Evolutionary conservation across 2,888 invertebrate species (phyloP).

Genomic region (Matsumyia berberina): DNA sequence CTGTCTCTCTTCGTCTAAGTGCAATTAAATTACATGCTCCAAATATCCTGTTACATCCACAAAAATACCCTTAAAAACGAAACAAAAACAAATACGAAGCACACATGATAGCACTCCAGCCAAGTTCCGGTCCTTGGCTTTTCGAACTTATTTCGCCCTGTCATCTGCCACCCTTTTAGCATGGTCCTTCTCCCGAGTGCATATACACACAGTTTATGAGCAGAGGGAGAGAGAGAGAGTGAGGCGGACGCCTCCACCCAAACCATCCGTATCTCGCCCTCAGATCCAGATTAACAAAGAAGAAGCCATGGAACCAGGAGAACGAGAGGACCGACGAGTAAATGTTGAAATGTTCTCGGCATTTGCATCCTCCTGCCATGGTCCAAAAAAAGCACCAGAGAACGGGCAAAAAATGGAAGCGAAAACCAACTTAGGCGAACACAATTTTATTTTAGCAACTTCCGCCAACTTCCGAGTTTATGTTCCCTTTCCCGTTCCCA

Average conservation of each 20-base stretch:
- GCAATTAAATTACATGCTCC: constrained; percentile 76
- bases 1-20: constrained; percentile 41
- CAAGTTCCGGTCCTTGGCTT: constrained; percentile 76
- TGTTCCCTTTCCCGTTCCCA: too few species aligned
- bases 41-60: constrained; percentile 74
- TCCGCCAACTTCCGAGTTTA: constrained; percentile 73
- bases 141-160: constrained; percentile 64
- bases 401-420: constrained; percentile 68
- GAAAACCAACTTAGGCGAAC: constrained; percentile 75
- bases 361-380: constrained; percentile 31
- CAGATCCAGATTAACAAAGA: constrained; percentile 72
- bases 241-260: constrained; percentile 36
- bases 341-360: constrained; percentile 46
- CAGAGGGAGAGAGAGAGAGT: constrained; percentile 46
- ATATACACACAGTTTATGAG: constrained; percentile 49
- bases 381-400: neutral
- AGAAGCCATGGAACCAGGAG: constrained; percentile 69
- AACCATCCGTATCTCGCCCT: constrained; percentile 46
- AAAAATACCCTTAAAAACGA: constrained; percentile 71
- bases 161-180: constrained; percentile 52
- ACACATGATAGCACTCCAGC: constrained; percentile 71
- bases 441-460: constrained; percentile 76
- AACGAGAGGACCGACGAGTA: constrained; percentile 37
- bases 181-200: too few species aligned
- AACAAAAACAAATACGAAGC: constrained; percentile 63